Evolutionary conservation across 2,888 invertebrate species (phyloP), one percentile per base, ranked within the genome.

Genomic region (Mechanitis messenoides): DNA sequence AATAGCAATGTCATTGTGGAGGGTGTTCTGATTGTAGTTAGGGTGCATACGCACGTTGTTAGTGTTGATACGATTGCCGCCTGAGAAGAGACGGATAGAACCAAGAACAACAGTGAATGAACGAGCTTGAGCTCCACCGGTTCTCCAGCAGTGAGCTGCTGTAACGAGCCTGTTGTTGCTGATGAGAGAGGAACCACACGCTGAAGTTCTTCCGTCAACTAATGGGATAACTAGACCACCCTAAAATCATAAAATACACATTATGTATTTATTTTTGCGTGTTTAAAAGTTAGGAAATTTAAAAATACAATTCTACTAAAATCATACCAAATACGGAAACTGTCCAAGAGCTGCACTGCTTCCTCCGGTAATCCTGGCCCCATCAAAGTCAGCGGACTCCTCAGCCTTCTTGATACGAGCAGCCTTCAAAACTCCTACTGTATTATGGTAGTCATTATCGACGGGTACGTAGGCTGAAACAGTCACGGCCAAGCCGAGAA

Each of bases 151-250:
- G 69, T 80, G 63, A 0, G 72, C 80, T 0, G 80, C 75, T 0
- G 79, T 80, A 38, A 78, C 66, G 31, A 74, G 69, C 1, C 74
- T 72, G 9, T 68, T 75, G 59, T 68, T 58, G 53, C 73, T 71
- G 31, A 79, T 61, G 62, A 90, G 78, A 3, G 84, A 81, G 0
- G 76, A 74, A 0, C 80, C 80, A 60, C 79, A 79, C 1, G 81
- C 73, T 0, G 79, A 79, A 0, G 69, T 70, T 33, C 62, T 64
- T 0, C 74, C 76, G 1, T 67, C 64, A 0, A 70, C 63, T 45
- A 84, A 64, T 0, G 62, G 55, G 38, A 84, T 74, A 5, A 78
- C 55, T 9, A 81, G 62, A 0, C 81, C 81, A 0, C 71, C 78
- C 81, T 81, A 69, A 28, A 60, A 61, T n/a, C 1, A 31, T 3